Conservation (phyloP, 2,888 invertebrate species). For the Lasioglossum leucozonium region DNA sequence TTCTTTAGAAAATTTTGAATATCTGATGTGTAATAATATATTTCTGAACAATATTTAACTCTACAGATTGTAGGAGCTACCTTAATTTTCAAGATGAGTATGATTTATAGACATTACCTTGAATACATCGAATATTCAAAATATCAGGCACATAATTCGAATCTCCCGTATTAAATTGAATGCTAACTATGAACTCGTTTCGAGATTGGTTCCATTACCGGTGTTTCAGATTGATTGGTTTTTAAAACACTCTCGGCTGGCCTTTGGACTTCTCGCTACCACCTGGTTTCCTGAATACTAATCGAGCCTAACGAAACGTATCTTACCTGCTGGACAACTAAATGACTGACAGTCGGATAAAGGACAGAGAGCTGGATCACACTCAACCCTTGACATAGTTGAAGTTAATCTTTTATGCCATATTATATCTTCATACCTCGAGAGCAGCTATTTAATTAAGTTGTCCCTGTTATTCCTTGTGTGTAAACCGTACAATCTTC, state of each 20-base stretch:
- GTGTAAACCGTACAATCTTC: not conserved
- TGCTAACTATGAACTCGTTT: conserved; percentile 9
- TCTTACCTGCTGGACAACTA: not conserved
- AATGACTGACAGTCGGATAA: conserved; percentile 1
- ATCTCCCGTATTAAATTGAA: conserved; percentile 7
- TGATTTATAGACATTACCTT: conserved; percentile 11
- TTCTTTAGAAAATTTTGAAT: too few relatives aligned
- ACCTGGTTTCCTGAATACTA: conserved; percentile 5
- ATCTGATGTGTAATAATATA: not conserved
- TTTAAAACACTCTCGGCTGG: conserved; percentile 8
- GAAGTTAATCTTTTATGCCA: not conserved
- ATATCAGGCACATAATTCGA: not conserved
- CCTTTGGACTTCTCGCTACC: conserved; percentile 1
- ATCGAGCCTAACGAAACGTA: conserved; percentile 5
- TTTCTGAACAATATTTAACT: too few relatives aligned
- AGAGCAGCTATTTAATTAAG: not conserved
- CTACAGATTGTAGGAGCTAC: not conserved
- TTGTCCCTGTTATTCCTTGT: not conserved
- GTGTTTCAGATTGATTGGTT: not conserved
- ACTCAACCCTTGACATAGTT: not conserved
- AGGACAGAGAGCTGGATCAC: not conserved
- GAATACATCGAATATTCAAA: not conserved
- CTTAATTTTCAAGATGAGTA: not conserved
- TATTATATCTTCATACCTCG: not conserved
- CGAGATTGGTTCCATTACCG: conserved; percentile 18